phyloP scores from a whole-genome alignment of 2,888 invertebrate species.

The Colletes collaris region DNA sequence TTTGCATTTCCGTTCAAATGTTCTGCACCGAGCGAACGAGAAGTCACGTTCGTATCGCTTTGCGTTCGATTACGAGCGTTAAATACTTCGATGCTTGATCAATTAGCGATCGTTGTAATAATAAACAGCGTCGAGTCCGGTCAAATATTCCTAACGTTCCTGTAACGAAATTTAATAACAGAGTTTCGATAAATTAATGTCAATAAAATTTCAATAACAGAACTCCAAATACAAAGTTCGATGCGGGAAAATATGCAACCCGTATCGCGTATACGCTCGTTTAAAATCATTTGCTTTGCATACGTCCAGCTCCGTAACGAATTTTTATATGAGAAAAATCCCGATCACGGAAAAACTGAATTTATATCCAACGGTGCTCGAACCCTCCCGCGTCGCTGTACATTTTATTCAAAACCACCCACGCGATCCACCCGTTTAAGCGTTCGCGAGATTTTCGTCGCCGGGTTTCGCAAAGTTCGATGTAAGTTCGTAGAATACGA shows the following conservation, averaged over 20 bases:
- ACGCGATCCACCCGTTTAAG: background rate
- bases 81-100: conserved; percentile 12
- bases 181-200: conserved; percentile 35
- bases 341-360: conserved; percentile 32
- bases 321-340: conserved; percentile 45
- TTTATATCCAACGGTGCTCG: conserved; percentile 41
- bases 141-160: conserved; percentile 33
- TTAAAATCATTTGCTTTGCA: conserved; percentile 26
- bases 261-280: conserved; percentile 11
- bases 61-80: background rate
- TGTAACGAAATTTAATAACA: conserved; percentile 32
- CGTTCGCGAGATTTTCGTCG: conserved; percentile 26
- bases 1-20: background rate
- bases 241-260: conserved; percentile 1
- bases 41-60: background rate
- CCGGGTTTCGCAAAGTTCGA: background rate
- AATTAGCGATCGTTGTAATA: conserved; percentile 5
- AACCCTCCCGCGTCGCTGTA: conserved; percentile 43
- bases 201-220: conserved; percentile 26
- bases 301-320: conserved; percentile 13
- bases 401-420: conserved; percentile 32
- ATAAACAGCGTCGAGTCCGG: conserved; percentile 4
- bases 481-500: background rate
- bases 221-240: conserved; percentile 1
- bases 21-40: background rate